A percentile compares a stretch with the other conserved stretches of the same genome.
Evolutionary conservation across 2,113 vertebrate genomes (phyloP).

Genomic region (Hemiscyllium ocellatum): DNA sequence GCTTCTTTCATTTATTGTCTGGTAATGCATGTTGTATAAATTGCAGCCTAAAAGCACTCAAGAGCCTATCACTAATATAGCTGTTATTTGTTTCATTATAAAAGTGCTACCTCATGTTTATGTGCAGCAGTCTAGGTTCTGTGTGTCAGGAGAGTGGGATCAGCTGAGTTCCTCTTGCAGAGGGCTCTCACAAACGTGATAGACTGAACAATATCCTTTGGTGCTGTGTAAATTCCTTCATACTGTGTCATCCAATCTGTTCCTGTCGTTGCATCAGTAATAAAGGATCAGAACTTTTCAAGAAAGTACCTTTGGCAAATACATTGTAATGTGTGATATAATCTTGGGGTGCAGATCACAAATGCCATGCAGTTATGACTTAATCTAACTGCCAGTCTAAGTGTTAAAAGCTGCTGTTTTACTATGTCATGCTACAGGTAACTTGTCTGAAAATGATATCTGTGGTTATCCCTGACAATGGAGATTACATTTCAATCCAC

Average conservation of each 20-base stretch:
- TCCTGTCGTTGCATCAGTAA: not conserved
- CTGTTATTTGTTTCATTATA: not conserved
- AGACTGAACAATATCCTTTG: too few relatives aligned
- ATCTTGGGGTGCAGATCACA: not conserved
- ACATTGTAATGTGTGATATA: not conserved
- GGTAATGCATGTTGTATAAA: not conserved
- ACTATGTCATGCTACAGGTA: not conserved
- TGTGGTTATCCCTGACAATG: not conserved
- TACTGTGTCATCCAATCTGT: not conserved
- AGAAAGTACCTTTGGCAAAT: not conserved
- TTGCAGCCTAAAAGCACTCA: not conserved
- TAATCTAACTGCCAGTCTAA: not conserved
- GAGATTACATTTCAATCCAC: not conserved
- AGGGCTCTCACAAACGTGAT: too few relatives aligned
- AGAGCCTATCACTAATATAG: not conserved
- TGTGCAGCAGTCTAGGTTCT: not conserved
- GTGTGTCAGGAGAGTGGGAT: too few relatives aligned
- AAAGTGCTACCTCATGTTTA: not conserved
- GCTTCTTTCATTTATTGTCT: not conserved
- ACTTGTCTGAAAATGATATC: not conserved
- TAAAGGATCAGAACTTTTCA: not conserved
- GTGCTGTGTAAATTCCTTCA: too few relatives aligned
- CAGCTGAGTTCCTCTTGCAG: too few relatives aligned
- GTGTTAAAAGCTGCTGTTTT: not conserved
- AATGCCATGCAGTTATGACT: not conserved